These are phyloP conservation scores for Chondrosia reniformis DNA, from an alignment of 37 sponge, comb jelly and placozoan genomes.

Conservation along the genomic window DNA sequence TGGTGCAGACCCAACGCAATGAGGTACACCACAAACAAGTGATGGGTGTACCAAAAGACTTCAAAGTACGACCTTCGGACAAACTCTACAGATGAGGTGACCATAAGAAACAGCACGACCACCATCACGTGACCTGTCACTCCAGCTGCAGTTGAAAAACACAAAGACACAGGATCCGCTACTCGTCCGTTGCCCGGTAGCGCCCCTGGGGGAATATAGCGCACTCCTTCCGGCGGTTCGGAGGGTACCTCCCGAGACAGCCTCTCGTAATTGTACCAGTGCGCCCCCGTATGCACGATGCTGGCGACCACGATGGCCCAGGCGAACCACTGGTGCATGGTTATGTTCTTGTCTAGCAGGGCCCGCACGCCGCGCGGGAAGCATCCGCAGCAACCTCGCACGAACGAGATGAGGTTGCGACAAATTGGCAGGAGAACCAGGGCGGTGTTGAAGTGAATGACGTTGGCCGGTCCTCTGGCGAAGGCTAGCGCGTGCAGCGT, in stretches of 20 bases:
- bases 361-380: slow-evolving; percentile 10
- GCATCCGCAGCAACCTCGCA: slow-evolving; percentile 16
- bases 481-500: slow-evolving; percentile 1
- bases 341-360: slow-evolving; percentile 23
- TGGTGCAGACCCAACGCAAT: slow-evolving; percentile 84
- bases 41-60: slow-evolving; percentile 99
- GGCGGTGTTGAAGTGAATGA: slow-evolving; percentile 22
- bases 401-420: slow-evolving; percentile 19
- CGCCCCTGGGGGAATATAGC: background rate
- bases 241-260: background rate
- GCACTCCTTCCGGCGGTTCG: background rate
- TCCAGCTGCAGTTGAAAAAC: slow-evolving; percentile 71
- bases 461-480: background rate
- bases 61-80: slow-evolving; percentile 91
- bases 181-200: background rate
- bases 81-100: slow-evolving; percentile 90
- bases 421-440: slow-evolving; percentile 15
- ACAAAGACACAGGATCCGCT: background rate
- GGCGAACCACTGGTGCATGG: slow-evolving; percentile 22
- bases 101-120: slow-evolving; percentile 88
- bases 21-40: slow-evolving; percentile 91
- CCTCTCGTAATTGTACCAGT: slow-evolving; percentile 30
- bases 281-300: slow-evolving; percentile 12
- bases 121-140: slow-evolving; percentile 90
- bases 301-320: slow-evolving; percentile 24